Evolutionary conservation across 2,113 vertebrate genomes (phyloP).

Genomic region (Carassius gibelio): DNA sequence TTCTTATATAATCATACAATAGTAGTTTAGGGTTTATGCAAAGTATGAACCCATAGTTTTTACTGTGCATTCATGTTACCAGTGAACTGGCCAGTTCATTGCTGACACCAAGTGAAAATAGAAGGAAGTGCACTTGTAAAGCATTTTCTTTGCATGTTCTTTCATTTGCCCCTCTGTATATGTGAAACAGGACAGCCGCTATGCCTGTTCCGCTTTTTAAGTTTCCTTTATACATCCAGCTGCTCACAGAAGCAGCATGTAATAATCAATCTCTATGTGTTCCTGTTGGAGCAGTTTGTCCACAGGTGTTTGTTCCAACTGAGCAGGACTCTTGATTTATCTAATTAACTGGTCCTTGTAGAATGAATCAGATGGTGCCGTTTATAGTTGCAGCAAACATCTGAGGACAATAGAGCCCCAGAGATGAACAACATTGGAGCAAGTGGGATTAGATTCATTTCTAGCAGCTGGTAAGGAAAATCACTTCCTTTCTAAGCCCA

Average conservation of each 20-base stretch:
- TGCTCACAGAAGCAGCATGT: constrained; percentile 20
- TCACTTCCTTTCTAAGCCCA: not conserved
- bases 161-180: constrained; percentile 28
- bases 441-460: constrained; percentile 42
- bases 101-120: constrained; percentile 54
- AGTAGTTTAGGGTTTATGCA: not conserved
- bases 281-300: not conserved
- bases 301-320: constrained; percentile 34
- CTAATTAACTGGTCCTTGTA: constrained; percentile 49
- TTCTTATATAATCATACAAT: not conserved
- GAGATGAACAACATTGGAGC: constrained; percentile 39
- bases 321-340: constrained; percentile 42
- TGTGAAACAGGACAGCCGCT: constrained; percentile 2
- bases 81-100: constrained; percentile 4
- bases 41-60: not conserved
- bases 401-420: constrained; percentile 38
- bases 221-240: constrained; percentile 35
- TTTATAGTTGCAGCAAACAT: constrained; percentile 47
- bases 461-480: constrained; percentile 51
- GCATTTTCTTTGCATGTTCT: not conserved
- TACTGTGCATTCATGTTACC: not conserved
- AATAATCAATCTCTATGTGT: not conserved
- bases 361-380: constrained; percentile 50
- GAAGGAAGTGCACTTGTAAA: constrained; percentile 9
- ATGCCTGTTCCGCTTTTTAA: constrained; percentile 7